Evolutionary conservation across 2,888 invertebrate genomes (phyloP).

Genomic region (Acanthosoma haemorrhoidale): DNA sequence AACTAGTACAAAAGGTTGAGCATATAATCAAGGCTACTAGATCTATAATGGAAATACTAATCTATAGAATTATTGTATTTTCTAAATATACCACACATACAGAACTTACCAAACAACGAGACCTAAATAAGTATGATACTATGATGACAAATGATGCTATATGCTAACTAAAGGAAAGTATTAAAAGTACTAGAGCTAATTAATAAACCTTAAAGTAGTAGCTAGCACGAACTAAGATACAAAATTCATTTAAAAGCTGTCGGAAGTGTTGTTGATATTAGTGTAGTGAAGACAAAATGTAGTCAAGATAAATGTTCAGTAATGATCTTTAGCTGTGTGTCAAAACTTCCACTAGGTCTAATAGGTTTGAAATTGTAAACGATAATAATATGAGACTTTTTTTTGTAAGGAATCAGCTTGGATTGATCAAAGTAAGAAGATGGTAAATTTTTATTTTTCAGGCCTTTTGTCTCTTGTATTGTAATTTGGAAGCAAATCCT

Average conservation of each 20-base stretch:
- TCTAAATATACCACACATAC: conserved; percentile 15
- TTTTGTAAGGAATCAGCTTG: too few relatives aligned
- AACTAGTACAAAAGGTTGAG: not conserved
- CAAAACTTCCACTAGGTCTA: conserved; percentile 4
- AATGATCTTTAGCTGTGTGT: not conserved
- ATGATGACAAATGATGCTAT: conserved; percentile 20
- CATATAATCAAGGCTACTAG: conserved; percentile 15
- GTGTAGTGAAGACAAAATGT: not conserved
- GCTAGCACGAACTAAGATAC: conserved; percentile 5
- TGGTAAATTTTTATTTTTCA: too few relatives aligned
- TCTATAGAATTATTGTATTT: not conserved
- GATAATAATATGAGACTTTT: too few relatives aligned
- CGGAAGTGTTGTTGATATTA: conserved; percentile 5
- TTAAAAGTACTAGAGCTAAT: conserved; percentile 1
- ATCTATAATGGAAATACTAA: conserved; percentile 15
- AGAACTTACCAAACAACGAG: conserved; percentile 26
- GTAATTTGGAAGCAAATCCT: too few relatives aligned
- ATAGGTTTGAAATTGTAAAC: not conserved
- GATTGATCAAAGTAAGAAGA: too few relatives aligned
- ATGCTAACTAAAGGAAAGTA: conserved; percentile 14
- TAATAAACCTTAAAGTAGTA: conserved; percentile 2
- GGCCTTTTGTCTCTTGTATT: too few relatives aligned
- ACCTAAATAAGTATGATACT: conserved; percentile 15
- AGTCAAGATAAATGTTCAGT: not conserved
- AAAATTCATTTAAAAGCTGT: conserved; percentile 10